Conservation (phyloP, 2,888 invertebrate genomes). For the Julus scanicus region DNA sequence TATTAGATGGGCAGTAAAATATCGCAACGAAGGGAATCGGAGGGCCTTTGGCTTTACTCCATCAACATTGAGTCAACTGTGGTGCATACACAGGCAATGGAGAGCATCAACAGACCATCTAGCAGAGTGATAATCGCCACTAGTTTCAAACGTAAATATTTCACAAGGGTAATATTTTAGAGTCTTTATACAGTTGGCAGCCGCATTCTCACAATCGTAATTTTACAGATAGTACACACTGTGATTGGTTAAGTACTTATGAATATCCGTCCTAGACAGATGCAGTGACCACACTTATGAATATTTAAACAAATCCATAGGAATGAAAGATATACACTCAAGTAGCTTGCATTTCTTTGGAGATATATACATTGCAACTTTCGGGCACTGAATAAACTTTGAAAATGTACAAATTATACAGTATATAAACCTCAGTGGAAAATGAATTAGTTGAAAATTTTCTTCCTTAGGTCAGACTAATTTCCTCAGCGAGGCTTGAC, state of each 20-base stretch:
- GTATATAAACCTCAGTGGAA: too few relatives aligned
- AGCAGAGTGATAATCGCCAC: slow-evolving; percentile 52
- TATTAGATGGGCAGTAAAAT: slow-evolving; percentile 51
- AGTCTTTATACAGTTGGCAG: not conserved
- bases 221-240: not conserved
- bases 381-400: not conserved
- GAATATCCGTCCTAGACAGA: not conserved
- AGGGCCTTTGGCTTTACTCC: slow-evolving; percentile 45
- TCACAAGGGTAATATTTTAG: slow-evolving; percentile 43
- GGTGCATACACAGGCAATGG: not conserved
- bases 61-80: slow-evolving; percentile 41
- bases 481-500: too few relatives aligned
- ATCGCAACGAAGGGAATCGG: slow-evolving; percentile 47
- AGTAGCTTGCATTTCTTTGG: not conserved
- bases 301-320: not conserved
- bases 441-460: too few relatives aligned
- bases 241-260: slow-evolving; percentile 40
- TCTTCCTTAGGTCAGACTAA: too few relatives aligned
- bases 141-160: slow-evolving; percentile 44
- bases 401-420: not conserved
- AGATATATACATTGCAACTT: not conserved
- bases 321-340: not conserved
- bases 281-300: slow-evolving; percentile 40
- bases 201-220: not conserved
- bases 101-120: slow-evolving; percentile 50